phyloP scores from a whole-genome alignment of 2,888 invertebrate genomes.

The Gibbula magus region DNA sequence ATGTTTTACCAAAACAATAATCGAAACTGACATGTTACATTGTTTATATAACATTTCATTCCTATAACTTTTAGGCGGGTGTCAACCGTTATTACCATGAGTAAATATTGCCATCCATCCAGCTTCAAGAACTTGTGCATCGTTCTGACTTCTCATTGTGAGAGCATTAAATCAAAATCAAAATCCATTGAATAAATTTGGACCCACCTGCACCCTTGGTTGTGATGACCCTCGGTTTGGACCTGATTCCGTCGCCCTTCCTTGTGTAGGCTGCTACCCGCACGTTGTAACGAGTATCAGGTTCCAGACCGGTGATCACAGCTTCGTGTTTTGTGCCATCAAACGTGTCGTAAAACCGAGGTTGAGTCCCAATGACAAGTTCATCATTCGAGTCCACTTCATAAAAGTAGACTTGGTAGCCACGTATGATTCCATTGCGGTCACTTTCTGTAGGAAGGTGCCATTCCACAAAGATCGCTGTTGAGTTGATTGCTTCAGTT shows the following conservation, averaged over 20 bases:
- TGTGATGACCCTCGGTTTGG: constrained; percentile 87
- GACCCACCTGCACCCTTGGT: constrained; percentile 79
- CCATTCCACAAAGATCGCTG: constrained; percentile 96
- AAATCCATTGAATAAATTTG: neutral
- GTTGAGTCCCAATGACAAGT: constrained; percentile 44
- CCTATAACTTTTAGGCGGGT: too few relatives aligned
- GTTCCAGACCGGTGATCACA: constrained; percentile 92
- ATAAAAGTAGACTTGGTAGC: constrained; percentile 85
- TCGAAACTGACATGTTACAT: too few relatives aligned
- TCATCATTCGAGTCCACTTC: constrained; percentile 57
- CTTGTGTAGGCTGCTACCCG: constrained; percentile 97
- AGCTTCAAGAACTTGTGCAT: too few relatives aligned
- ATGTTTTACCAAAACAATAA: too few relatives aligned
- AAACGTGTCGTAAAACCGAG: constrained; percentile 85
- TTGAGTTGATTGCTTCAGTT: constrained; percentile 92
- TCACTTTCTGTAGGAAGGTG: constrained; percentile 93
- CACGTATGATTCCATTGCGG: constrained; percentile 94
- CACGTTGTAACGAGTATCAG: constrained; percentile 90
- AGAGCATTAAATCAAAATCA: neutral
- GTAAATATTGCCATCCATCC: too few relatives aligned
- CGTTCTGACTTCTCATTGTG: neutral
- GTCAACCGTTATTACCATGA: too few relatives aligned
- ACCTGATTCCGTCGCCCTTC: constrained; percentile 96
- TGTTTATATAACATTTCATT: too few relatives aligned
- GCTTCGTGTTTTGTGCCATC: constrained; percentile 85